A percentile compares a stretch with the other conserved stretches of the same genome.
These are phyloP conservation scores for Amyelois transitella DNA, from an alignment of 1,140 invertebrate species.

Conservation along the genomic window DNA sequence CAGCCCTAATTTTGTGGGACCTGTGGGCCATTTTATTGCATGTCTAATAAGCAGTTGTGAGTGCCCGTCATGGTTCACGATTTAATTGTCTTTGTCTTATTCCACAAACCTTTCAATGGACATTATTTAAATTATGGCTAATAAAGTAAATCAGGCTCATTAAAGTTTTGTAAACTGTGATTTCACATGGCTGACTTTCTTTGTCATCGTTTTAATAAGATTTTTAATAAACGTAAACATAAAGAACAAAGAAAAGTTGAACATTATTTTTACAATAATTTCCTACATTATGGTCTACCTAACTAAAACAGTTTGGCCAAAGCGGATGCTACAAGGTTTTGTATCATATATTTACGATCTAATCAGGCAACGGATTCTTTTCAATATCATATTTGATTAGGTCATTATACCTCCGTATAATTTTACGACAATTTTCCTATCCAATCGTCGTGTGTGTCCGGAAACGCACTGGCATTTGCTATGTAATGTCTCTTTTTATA, in stretches of 20 bases:
- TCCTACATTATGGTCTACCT: too few relatives aligned
- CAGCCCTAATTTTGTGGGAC: conserved; percentile 4
- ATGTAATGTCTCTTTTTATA: conserved; percentile 7
- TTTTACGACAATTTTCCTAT: conserved; percentile 13
- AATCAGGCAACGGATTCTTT: background rate
- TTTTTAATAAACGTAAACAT: background rate
- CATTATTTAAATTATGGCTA: background rate
- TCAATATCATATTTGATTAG: conserved; percentile 8
- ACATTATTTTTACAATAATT: too few relatives aligned
- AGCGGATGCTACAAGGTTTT: background rate
- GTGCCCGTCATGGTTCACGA: conserved; percentile 22
- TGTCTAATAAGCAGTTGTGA: conserved; percentile 28
- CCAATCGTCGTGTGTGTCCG: conserved; percentile 25
- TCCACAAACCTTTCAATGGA: conserved; percentile 1
- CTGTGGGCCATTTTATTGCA: conserved; percentile 35
- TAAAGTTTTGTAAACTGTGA: too few relatives aligned
- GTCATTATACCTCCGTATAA: conserved; percentile 12
- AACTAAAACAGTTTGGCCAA: too few relatives aligned
- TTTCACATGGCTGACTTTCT: too few relatives aligned
- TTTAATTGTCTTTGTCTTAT: conserved; percentile 17
- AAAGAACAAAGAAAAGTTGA: too few relatives aligned
- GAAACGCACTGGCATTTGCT: conserved; percentile 7
- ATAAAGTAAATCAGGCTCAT: background rate
- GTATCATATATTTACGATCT: background rate
- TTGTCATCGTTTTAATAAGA: background rate